Conservation (phyloP, 2,113 vertebrate species). For the Periophthalmodon schlosseri region DNA sequence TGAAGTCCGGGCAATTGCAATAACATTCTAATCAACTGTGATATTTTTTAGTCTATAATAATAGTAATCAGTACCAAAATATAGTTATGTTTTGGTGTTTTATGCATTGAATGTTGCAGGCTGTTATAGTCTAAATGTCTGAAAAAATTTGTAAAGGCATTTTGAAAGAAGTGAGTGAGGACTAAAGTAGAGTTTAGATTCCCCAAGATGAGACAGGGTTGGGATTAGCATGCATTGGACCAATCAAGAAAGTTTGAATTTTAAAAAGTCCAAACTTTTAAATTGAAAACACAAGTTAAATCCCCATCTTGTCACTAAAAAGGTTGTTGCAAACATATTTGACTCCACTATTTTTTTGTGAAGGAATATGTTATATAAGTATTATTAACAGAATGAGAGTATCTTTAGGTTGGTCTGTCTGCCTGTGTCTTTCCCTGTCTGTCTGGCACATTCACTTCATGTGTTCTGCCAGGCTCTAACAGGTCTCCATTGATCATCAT, state of each 20-base stretch:
- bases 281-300: not conserved
- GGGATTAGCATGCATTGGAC: not conserved
- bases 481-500: conserved; percentile 71
- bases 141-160: too few species aligned
- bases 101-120: too few species aligned
- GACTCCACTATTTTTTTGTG: not conserved
- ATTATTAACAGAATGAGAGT: not conserved
- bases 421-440: conserved; percentile 12
- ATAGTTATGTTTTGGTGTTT: too few species aligned
- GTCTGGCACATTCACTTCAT: conserved; percentile 34
- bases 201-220: not conserved
- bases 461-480: conserved; percentile 57
- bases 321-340: not conserved
- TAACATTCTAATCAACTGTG: not conserved
- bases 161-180: not conserved
- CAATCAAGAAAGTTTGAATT: not conserved
- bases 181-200: not conserved
- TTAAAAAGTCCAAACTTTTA: not conserved
- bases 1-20: not conserved
- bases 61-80: too few species aligned
- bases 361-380: not conserved
- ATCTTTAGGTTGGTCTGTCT: conserved; percentile 7
- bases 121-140: too few species aligned
- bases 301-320: not conserved
- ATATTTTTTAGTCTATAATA: too few species aligned